Conservation (phyloP, 2,113 vertebrate species). For the Crocuta crocuta region DNA sequence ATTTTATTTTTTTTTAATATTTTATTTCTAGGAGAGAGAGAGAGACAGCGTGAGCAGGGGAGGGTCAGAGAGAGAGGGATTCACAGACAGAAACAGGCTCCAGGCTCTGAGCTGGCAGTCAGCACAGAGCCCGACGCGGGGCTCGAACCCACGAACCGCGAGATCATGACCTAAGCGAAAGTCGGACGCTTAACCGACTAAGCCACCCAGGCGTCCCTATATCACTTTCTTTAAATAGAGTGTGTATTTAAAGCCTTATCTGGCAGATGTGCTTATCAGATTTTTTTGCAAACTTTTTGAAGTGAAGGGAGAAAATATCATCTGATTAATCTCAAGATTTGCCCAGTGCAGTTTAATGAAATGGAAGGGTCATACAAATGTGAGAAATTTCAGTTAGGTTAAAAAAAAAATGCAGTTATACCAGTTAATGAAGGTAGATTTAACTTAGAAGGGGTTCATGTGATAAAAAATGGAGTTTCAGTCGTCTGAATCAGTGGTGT, state of each 20-base stretch:
- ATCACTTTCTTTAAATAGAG: background rate
- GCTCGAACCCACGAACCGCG: too few species aligned
- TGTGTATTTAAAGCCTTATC: background rate
- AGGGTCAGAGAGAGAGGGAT: too few species aligned
- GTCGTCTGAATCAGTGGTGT: background rate
- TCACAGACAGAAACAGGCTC: too few species aligned
- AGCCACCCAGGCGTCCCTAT: background rate
- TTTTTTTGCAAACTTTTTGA: background rate
- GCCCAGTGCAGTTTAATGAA: background rate
- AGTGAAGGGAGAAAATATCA: background rate
- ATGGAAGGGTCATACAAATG: background rate
- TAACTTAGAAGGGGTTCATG: background rate
- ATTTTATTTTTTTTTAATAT: too few species aligned
- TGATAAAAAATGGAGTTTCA: background rate
- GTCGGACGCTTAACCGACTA: too few species aligned
- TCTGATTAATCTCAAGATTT: slow-evolving; percentile 28
- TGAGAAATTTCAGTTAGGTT: background rate
- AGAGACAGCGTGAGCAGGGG: too few species aligned
- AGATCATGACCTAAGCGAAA: too few species aligned
- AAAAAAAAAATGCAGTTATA: background rate
- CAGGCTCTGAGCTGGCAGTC: too few species aligned
- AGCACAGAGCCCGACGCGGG: too few species aligned
- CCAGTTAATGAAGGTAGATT: background rate
- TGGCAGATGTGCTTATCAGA: background rate
- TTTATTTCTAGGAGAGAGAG: too few species aligned